Base-by-base conservation (phyloP, 35 echinoderm and acorn worm species). In the Ophioderma brevispina region DNA sequence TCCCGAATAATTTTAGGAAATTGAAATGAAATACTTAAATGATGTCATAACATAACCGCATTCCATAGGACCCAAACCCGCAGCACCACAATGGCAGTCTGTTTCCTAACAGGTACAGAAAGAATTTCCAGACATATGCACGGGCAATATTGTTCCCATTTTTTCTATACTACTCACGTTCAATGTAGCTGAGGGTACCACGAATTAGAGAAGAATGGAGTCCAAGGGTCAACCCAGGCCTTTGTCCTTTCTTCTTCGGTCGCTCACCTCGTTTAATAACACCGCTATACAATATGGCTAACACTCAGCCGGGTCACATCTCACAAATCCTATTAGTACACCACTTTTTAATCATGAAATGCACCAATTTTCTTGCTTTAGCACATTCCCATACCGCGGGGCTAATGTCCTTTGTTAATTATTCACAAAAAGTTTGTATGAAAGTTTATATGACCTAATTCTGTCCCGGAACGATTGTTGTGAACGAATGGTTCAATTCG, bases 241-340 rank as follows among this genome's bases (percentile, higher is more conserved):
- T 85, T 52, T 85, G 83, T 85, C 83, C 83, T 85, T 85, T 85
- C 43, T 25, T 64, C 0, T 33, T 55, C 83, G 83, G 83, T 85
- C 83, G 83, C 56, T 85, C 31, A 85, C 83, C 83, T 64, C 83
- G 28, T 46, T 46, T 46, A 46, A 70, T 25, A 70, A 70, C 59
- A 70, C 41, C 4, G 59, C 37, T 43, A 39, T 31, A 38, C 80
- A 41, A 31, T 40, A 40, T 43, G 35, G 36, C n/a, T 38, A 41
- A 82, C 37, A 82, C 80, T 43, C 37, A 6, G 37, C 34, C 78
- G 78, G 34, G 78, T 80, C 78, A 36, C 78, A 15, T 40, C 78
- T 37, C 34, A 3, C 1, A 40, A 36, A 40, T 40, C 34, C 78
- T 37, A 36, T 80, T 40, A 36, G 78, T 80, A 40, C 34, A 40